Evolutionary conservation across 1,140 invertebrate genomes (phyloP).

Genomic region (Drosophila equinoxialis): DNA sequence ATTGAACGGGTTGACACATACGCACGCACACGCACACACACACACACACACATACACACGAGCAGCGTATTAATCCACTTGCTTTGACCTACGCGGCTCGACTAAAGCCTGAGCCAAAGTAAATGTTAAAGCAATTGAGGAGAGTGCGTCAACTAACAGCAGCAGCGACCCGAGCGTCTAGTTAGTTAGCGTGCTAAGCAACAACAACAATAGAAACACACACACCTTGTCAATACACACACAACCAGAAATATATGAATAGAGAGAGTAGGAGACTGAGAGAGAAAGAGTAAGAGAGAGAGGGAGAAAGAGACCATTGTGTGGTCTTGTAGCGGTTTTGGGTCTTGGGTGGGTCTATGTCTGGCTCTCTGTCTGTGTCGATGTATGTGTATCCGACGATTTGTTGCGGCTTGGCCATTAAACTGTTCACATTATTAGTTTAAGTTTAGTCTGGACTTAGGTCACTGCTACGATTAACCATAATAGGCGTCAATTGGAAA

Average conservation of each 20-base stretch:
- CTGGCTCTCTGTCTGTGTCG: slow-evolving; percentile 38
- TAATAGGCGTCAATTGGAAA: slow-evolving; percentile 81
- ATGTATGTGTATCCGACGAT: slow-evolving; percentile 38
- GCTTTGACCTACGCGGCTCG: slow-evolving; percentile 71
- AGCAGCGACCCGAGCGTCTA: slow-evolving; percentile 35
- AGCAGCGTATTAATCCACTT: slow-evolving; percentile 64
- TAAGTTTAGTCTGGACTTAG: slow-evolving; percentile 77
- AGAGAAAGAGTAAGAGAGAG: slow-evolving; percentile 26
- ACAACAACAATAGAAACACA: slow-evolving; percentile 37
- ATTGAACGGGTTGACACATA: slow-evolving; percentile 21
- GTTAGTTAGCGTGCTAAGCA: slow-evolving; percentile 74
- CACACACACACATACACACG: not conserved
- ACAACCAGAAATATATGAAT: not conserved
- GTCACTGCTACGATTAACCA: slow-evolving; percentile 80
- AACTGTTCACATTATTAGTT: slow-evolving; percentile 79
- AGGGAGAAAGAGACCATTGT: slow-evolving; percentile 43
- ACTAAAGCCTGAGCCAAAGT: slow-evolving; percentile 62
- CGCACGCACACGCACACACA: not conserved
- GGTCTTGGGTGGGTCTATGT: slow-evolving; percentile 12
- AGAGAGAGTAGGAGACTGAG: no score
- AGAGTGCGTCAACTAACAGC: slow-evolving; percentile 20
- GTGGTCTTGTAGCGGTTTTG: slow-evolving; percentile 60
- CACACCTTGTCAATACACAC: not conserved
- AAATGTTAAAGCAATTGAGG: slow-evolving; percentile 52
- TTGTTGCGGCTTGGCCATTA: slow-evolving; percentile 77